Evolutionary conservation across 2,888 invertebrate species (phyloP), one percentile per base, ranked within the genome.

Genomic region (Patella ulyssiponensis): DNA sequence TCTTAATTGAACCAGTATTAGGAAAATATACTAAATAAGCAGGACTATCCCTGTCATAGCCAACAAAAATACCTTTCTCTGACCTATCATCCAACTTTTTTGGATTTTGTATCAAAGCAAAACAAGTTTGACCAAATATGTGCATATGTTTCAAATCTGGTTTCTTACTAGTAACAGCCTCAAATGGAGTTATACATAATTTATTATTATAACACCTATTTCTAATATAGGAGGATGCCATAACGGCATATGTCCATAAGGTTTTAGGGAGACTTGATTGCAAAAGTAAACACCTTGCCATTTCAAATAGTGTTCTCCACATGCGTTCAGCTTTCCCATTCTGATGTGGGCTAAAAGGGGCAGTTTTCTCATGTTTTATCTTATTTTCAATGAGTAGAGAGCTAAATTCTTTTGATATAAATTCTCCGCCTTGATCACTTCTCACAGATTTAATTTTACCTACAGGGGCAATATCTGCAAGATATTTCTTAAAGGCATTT

Each of bases 261-360:
- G 51, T 69, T 69, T 81, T 81, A n/a, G 81, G 75, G 51, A 82
- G 58, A 14, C 69, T 69, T 17, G 79, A 53, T 69, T 80, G 69
- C 33, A 78, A 33, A 17, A 81, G 51, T 70, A 83, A 64, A 69
- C 79, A 81, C 76, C 80, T 74, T n/a, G 69, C 78, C 80, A 79
- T 83, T 44, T 83, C 79, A 71, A 81, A 81, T 20, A 83, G n/a
- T 23, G 79, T 75, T 14, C 80, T 44, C 83, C 83, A 79, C 4
- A 69, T 33, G 23, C 80, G 69, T 58, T 83, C 83, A 15, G 75
- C 80, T 20, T 76, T 80, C 23, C 83, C 79, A 80, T 82, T 82
- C 20, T 79, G 80, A 69, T 80, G 80, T 17, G 78, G 79, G 20
- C 76, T 79, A 72, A 73, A 76, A n/a, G 80, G 79, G 12, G 79